Evolutionary conservation across 2,888 invertebrate genomes (phyloP), one percentile per base, ranked within the genome.

Genomic region (Trichogramma dendrolimi): DNA sequence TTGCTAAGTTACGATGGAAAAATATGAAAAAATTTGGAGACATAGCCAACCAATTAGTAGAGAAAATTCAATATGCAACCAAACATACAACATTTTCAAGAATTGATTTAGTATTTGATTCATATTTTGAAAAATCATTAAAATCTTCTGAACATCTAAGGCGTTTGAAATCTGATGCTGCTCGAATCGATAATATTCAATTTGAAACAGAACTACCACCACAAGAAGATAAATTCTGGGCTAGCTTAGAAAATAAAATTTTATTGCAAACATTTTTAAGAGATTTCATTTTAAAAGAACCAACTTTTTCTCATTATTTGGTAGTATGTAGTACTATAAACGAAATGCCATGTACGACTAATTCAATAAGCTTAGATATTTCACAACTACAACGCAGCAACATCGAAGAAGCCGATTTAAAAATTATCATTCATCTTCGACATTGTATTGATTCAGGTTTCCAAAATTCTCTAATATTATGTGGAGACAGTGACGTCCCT

Each of bases 191-290:
- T 38, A 8, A 11, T 6, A 46, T 47, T 56, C 38, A 46, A 6
- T 11, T 55, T 2, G 27, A 38, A 4, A 48, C 52, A 41, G 53
- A 5, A 10, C 48, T 62, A 40, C 62, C 54, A 41, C 39, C 38
- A 51, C 52, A 58, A 52, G 46, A 58, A 46, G 14, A 48, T 39
- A 11, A 52, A 43, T 62, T 62, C 48, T 62, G 62, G 55, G 49
- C 41, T 8, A 59, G 48, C 38, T n/a, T 39, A 38, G 41, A 48
- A 54, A 62, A 59, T 53, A 61, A 61, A 43, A 43, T 49, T 54
- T 58, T 59, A 42, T 40, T 62, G 27, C 62, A 62, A 59, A 53
- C 49, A 55, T 62, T 58, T 53, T 14, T 59, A 10, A 27, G 58
- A 41, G 8, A 44, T 14, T 54, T 44, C 43, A 54, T 62, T 50